phyloP scores from a whole-genome alignment of 2,113 vertebrate genomes.

The Coregonus clupeaformis region DNA sequence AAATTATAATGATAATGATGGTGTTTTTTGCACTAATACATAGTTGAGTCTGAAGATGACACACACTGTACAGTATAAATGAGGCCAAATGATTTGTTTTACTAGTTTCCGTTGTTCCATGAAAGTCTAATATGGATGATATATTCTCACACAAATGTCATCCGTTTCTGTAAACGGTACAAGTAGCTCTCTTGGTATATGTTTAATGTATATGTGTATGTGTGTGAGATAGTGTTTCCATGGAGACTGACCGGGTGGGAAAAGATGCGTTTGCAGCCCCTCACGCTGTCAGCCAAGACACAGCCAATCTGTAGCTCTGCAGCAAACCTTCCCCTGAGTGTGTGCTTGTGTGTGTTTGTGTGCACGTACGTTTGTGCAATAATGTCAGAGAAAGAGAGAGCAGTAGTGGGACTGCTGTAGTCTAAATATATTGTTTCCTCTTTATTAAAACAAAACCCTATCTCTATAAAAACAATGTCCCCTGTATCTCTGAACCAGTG shows the following conservation, averaged over 20 bases:
- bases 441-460: slow-evolving; percentile 1
- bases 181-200: background rate
- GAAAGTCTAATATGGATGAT: background rate
- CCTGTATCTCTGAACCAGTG: background rate
- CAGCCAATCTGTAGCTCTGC: slow-evolving; percentile 20
- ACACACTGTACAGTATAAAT: too few species aligned
- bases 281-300: slow-evolving; percentile 56
- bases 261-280: slow-evolving; percentile 52
- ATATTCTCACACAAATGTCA: background rate
- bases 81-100: too few species aligned
- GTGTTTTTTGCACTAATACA: too few species aligned
- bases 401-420: background rate
- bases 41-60: too few species aligned
- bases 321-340: background rate
- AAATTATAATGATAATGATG: too few species aligned
- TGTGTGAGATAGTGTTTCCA: slow-evolving; percentile 66
- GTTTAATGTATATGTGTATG: slow-evolving; percentile 45
- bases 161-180: background rate
- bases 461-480: background rate
- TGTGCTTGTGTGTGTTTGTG: slow-evolving; percentile 13
- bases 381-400: slow-evolving; percentile 27
- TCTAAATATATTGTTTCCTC: background rate
- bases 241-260: slow-evolving; percentile 70
- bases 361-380: slow-evolving; percentile 25
- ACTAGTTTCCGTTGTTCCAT: background rate